phyloP scores from a whole-genome alignment of 2,113 vertebrate genomes.

The Macquaria ambigua region DNA sequence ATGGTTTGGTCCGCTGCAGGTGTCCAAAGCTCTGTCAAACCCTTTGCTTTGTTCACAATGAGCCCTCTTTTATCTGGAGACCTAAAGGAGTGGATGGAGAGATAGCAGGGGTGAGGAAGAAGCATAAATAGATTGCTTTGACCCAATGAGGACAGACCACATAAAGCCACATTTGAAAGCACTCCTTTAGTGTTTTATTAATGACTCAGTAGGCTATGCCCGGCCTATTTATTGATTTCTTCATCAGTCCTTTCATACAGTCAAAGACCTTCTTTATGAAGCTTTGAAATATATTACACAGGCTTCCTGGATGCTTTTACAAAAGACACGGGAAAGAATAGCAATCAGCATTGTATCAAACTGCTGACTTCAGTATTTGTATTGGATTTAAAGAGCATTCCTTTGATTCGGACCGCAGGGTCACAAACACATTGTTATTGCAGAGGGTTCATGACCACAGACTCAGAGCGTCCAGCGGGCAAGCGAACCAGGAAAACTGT shows the following conservation, averaged over 20 bases:
- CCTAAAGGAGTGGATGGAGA: conserved; percentile 68
- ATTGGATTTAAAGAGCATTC: conserved; percentile 59
- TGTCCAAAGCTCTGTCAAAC: conserved; percentile 71
- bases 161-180: conserved; percentile 73
- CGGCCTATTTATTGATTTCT: conserved; percentile 64
- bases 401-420: conserved; percentile 32
- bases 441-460: conserved; percentile 23
- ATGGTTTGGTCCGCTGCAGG: conserved; percentile 67
- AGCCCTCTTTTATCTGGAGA: conserved; percentile 78
- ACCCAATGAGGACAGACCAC: conserved; percentile 69
- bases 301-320: conserved; percentile 10
- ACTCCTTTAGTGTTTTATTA: conserved; percentile 82
- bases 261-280: conserved; percentile 28
- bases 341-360: conserved; percentile 15
- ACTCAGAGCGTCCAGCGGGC: not conserved
- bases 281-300: conserved; percentile 33
- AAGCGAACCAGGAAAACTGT: conserved; percentile 9
- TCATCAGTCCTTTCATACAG: conserved; percentile 53
- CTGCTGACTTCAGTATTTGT: conserved; percentile 40
- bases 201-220: conserved; percentile 57
- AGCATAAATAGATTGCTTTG: conserved; percentile 74
- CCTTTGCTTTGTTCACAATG: conserved; percentile 76
- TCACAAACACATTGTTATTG: conserved; percentile 30
- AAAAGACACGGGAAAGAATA: not conserved
- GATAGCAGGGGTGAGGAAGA: conserved; percentile 68